Conservation (phyloP, 2,888 invertebrate species). For the Carcina quercana region DNA sequence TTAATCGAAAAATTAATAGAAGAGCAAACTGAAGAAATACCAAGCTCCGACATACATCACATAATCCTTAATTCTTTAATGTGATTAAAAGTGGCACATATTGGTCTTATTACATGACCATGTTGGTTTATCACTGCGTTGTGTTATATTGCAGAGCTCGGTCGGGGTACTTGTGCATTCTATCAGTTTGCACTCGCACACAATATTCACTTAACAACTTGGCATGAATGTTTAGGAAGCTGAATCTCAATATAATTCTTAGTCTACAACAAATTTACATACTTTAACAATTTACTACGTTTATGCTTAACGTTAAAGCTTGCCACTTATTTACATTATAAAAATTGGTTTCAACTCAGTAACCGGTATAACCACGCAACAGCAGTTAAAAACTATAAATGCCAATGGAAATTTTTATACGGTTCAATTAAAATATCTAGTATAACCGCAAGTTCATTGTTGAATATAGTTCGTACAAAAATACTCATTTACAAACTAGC, state of each 20-base stretch:
- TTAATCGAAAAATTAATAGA: too few relatives aligned
- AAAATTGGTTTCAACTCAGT: slow-evolving; percentile 23
- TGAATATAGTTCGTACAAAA: slow-evolving; percentile 29
- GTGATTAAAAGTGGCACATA: too few relatives aligned
- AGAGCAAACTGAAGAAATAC: too few relatives aligned
- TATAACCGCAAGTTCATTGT: slow-evolving; percentile 10
- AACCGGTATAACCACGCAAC: slow-evolving; percentile 20
- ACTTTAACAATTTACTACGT: slow-evolving; percentile 56
- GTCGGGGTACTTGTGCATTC: too few relatives aligned
- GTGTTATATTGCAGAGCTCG: too few relatives aligned
- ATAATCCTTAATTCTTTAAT: too few relatives aligned
- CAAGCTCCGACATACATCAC: too few relatives aligned
- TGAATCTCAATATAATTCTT: slow-evolving; percentile 38
- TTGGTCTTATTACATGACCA: too few relatives aligned
- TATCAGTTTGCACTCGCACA: too few relatives aligned
- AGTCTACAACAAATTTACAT: slow-evolving; percentile 61
- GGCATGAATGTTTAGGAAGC: slow-evolving; percentile 46
- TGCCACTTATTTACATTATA: slow-evolving; percentile 43
- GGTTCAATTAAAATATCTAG: slow-evolving; percentile 35
- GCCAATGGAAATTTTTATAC: slow-evolving; percentile 39
- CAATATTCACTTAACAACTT: slow-evolving; percentile 24
- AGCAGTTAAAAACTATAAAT: slow-evolving; percentile 38
- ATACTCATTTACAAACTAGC: slow-evolving; percentile 28
- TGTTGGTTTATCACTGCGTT: too few relatives aligned
- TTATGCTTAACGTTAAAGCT: slow-evolving; percentile 67